Base-by-base conservation (phyloP, 1,140 invertebrate species). In the Bicyclus anynana region DNA sequence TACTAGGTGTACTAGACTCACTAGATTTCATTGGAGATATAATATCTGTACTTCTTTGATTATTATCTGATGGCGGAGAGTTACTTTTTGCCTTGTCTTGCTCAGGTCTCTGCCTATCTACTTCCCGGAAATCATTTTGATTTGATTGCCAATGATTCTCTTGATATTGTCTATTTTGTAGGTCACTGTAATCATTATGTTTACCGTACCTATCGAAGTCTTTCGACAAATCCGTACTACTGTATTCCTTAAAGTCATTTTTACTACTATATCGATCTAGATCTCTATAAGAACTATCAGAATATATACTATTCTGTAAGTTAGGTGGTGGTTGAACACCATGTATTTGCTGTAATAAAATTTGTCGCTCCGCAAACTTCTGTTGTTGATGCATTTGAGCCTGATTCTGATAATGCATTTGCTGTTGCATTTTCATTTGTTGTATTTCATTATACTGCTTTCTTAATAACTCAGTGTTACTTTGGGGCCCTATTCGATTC, bases 381-480 rank as follows among this genome's bases (percentile, higher is more conserved):
- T 91, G 89, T 56, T 92, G 91, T 64, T 92, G 91, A 62, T 91
- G 90, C 75, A 91, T 90, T 53, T 90, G 89, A 18, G 91, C 91
- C 62, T 92, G 91, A 62, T 87, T 91, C 59, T 92, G 91, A 57
- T 91, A 91, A 57, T 90, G 90, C 53, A 92, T 65, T 62, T 92
- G 91, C 21, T 91, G 91, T 58, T 91, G 91, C 65, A 92, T 75
- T 72, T 91, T 91, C 85, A 91, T 91, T 67, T 91, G 90, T 68
- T 92, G 91, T 57, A 92, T 75, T 72, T 91, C 90, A 59, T 91
- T 91, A 53, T 91, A 92, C 61, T 91, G 91, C 40, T 87, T 81
- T 65, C 91, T 82, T 60, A 92, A 74, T 27, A 90, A 70, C 42
- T 90, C 90, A 5, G 91, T 90, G 16, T 91, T 90, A 76, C 91